phyloP scores from a whole-genome alignment of 1,140 invertebrate genomes.

The Euwallacea similis region DNA sequence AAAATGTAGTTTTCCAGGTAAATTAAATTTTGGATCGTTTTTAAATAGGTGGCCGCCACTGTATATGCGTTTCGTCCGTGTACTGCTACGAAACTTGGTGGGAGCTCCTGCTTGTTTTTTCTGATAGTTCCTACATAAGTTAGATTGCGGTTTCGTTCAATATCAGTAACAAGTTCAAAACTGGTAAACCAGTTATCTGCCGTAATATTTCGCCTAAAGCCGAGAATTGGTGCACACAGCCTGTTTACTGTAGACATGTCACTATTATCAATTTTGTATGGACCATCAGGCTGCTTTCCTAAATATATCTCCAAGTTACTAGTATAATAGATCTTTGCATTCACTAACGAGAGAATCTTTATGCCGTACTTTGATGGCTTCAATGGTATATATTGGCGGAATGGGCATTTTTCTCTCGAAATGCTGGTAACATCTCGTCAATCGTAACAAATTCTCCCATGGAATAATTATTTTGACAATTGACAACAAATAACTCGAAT shows the following conservation, averaged over 20 bases:
- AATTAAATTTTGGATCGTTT: no score
- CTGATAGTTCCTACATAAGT: slow-evolving; percentile 47
- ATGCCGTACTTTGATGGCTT: slow-evolving; percentile 57
- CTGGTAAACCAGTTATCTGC: slow-evolving; percentile 51
- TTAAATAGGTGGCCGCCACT: no score
- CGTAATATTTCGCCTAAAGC: slow-evolving; percentile 50
- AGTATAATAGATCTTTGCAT: slow-evolving; percentile 42
- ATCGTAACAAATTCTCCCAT: slow-evolving; percentile 37
- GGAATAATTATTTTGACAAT: slow-evolving; percentile 38
- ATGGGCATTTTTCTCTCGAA: slow-evolving; percentile 50
- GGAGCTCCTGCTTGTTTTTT: slow-evolving; percentile 49
- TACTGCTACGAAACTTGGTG: slow-evolving; percentile 17
- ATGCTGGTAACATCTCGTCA: slow-evolving; percentile 47
- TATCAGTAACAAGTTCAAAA: slow-evolving; percentile 40
- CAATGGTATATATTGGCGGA: slow-evolving; percentile 48
- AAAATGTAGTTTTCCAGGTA: no score
- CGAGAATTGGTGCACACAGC: slow-evolving; percentile 39
- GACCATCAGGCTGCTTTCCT: slow-evolving; percentile 12
- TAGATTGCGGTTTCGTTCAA: slow-evolving; percentile 41
- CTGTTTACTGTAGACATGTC: slow-evolving; percentile 5
- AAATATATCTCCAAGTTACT: slow-evolving; percentile 38
- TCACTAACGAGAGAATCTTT: slow-evolving; percentile 52
- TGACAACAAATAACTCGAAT: slow-evolving; percentile 44
- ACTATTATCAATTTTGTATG: background rate
- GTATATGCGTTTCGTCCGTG: background rate